Evolutionary conservation across 2,888 invertebrate species (phyloP).

Genomic region (Conistra vaccinii): DNA sequence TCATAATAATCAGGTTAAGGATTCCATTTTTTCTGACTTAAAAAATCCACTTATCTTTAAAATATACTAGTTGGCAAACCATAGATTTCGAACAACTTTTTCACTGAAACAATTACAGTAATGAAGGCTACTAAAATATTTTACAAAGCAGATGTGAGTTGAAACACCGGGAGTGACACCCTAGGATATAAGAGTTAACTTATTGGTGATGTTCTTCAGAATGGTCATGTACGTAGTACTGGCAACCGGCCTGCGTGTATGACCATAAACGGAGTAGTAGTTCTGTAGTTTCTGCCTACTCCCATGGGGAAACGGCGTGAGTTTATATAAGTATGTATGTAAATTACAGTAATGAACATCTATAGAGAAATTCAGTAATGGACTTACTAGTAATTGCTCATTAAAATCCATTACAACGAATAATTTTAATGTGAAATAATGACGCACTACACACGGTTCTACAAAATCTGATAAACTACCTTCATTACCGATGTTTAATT

Average conservation of each 20-base stretch:
- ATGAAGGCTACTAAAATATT: too few species aligned
- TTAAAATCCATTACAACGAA: slow-evolving; percentile 23
- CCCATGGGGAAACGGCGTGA: too few species aligned
- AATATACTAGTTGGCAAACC: not conserved
- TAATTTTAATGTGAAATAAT: slow-evolving; percentile 25
- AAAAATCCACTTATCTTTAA: not conserved
- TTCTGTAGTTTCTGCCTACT: not conserved
- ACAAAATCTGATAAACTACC: slow-evolving; percentile 23
- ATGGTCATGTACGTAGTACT: too few species aligned
- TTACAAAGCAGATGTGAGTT: too few species aligned
- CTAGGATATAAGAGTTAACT: too few species aligned
- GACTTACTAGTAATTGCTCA: not conserved
- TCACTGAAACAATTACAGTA: too few species aligned
- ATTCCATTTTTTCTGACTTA: not conserved
- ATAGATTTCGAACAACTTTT: not conserved
- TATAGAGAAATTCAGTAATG: not conserved
- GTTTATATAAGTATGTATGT: not conserved
- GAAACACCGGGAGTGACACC: too few species aligned
- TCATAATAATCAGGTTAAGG: not conserved
- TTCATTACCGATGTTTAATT: slow-evolving; percentile 38
- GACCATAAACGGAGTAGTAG: too few species aligned
- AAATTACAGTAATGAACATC: not conserved
- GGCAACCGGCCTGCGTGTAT: too few species aligned
- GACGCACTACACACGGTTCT: not conserved
- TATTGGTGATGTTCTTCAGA: too few species aligned